Percentiles rank a stretch among this genome's conserved stretches.
These are phyloP conservation scores for Hecatera dysodea DNA, from an alignment of 2,888 invertebrate genomes.

Conservation along the genomic window DNA sequence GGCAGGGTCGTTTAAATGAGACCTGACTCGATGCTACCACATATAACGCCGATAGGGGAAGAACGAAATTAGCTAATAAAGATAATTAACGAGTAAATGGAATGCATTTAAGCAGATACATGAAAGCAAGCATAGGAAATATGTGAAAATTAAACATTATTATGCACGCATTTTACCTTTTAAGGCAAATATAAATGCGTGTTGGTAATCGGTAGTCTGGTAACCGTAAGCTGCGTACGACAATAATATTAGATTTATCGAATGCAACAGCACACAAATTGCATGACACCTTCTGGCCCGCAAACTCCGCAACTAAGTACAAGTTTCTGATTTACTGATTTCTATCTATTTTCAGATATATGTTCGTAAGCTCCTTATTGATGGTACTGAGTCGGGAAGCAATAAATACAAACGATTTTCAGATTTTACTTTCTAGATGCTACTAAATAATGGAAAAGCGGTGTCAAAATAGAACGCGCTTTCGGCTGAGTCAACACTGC, in stretches of 20 bases:
- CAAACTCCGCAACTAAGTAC: constrained; percentile 39
- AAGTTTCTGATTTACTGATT: constrained; percentile 50
- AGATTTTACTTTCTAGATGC: constrained; percentile 30
- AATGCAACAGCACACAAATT: constrained; percentile 49
- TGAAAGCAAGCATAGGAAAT: constrained; percentile 20
- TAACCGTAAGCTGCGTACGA: constrained; percentile 27
- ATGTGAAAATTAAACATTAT: constrained; percentile 25
- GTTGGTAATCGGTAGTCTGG: constrained; percentile 19
- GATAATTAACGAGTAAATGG: constrained; percentile 40
- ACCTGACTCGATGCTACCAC: constrained; percentile 64
- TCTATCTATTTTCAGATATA: constrained; percentile 42
- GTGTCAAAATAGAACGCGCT: constrained; percentile 45
- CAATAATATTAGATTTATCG: constrained; percentile 52
- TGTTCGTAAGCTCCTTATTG: constrained; percentile 39
- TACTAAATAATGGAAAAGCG: constrained; percentile 14
- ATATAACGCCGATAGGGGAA: constrained; percentile 45
- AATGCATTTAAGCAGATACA: constrained; percentile 30
- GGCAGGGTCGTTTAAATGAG: constrained; percentile 78
- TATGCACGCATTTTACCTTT: constrained; percentile 19
- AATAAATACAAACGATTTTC: constrained; percentile 42
- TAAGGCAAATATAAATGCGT: constrained; percentile 34
- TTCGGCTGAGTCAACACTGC: constrained; percentile 18
- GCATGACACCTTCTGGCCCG: constrained; percentile 48
- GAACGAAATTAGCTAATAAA: constrained; percentile 43
- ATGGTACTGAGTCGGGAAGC: constrained; percentile 32